Evolutionary conservation across 2,113 vertebrate genomes (phyloP), one percentile per base, ranked within the genome.

Genomic region (Brachyhypopomus gauderio): DNA sequence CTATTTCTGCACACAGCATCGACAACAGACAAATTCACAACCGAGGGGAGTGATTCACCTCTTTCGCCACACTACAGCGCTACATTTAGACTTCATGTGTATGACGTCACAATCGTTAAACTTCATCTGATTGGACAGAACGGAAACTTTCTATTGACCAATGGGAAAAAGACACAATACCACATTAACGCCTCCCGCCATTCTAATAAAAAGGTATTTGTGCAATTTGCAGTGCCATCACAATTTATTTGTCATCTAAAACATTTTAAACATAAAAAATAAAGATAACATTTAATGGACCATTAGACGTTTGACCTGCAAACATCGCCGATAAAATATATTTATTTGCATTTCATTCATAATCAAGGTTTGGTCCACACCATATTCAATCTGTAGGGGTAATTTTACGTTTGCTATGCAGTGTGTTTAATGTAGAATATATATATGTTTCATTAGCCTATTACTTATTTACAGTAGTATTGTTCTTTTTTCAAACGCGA

Each of bases 91-190:
- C 60, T 11, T 12, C 27, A 27, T 16, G 19, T 45, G 14, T 9
- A n/a, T 77, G 80, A 87, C 72, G 41, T 75, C 75, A 63, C 62
- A 3, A 1, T 36, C 30, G 0, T 80, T 41, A 9, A 79, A 11
- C 56, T 71, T 55, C 60, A 30, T 59, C 23, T 17, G 14, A 63
- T 6, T 60, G 67, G 56, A 52, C 55, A 66, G 58, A 72, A 62
- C 3, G 38, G 55, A 52, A 34, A n/a, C 45, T n/a, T 19, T 48
- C 56, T 67, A 25, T 17, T 20, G 17, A 22, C 88, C 87, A 89
- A 89, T 89, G 69, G 82, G 36, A 87, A 86, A 87, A 22, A 62
- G 86, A 85, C 88, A 89, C 87, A 87, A 77, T 83, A 67, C 77
- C 81, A 59, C 48, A 66, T 64, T n/a, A 63, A 25, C 12, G 48